phyloP scores from a whole-genome alignment of 2,113 vertebrate genomes.

The Lasiurus borealis region DNA sequence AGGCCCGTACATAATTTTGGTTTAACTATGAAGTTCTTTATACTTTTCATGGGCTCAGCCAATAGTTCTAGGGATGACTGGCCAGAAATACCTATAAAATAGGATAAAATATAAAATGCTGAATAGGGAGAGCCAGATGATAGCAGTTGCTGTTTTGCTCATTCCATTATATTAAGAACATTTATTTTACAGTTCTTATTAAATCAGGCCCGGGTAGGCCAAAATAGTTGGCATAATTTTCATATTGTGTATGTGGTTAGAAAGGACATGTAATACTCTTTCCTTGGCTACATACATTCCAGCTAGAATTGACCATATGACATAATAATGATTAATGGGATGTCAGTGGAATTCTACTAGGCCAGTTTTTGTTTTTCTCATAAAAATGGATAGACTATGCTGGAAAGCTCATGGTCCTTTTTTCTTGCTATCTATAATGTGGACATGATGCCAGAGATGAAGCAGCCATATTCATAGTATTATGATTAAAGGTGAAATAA shows the following conservation, averaged over 20 bases:
- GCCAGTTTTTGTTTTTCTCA: slow-evolving; percentile 10
- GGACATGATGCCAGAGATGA: background rate
- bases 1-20: slow-evolving; percentile 3
- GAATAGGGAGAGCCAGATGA: background rate
- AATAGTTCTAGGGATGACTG: slow-evolving; percentile 15
- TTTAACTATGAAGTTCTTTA: slow-evolving; percentile 47
- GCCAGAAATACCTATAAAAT: background rate
- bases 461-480: background rate
- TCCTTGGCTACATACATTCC: background rate
- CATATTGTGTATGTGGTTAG: background rate
- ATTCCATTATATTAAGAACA: background rate
- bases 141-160: background rate
- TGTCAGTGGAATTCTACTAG: background rate
- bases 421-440: background rate
- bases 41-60: slow-evolving; percentile 25
- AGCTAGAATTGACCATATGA: background rate
- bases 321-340: background rate
- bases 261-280: background rate
- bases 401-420: background rate
- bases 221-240: background rate
- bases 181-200: slow-evolving; percentile 25
- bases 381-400: background rate
- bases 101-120: slow-evolving; percentile 51
- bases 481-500: background rate
- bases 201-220: background rate